phyloP scores from a whole-genome alignment of 2,113 vertebrate species.

The Sceloporus tristichus region DNA sequence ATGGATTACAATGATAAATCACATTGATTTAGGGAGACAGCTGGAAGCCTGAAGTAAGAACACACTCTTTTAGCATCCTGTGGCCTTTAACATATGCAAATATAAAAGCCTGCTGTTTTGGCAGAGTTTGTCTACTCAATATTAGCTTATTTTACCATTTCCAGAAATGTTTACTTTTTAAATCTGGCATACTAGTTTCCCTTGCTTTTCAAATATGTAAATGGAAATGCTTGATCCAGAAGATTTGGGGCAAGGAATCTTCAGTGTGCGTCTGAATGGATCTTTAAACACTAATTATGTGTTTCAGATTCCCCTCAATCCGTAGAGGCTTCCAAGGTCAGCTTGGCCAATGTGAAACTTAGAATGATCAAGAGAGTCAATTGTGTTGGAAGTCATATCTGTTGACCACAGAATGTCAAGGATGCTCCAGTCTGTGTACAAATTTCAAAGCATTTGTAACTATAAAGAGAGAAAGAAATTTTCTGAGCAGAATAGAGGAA shows the following conservation, averaged over 20 bases:
- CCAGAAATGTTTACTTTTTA: background rate
- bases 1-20: constrained; percentile 43
- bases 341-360: background rate
- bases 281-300: background rate
- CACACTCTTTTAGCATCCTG: background rate
- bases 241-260: no score
- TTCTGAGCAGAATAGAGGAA: background rate
- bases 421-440: no score
- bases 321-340: background rate
- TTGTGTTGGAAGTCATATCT: background rate
- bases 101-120: background rate
- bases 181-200: background rate
- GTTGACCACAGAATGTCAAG: background rate
- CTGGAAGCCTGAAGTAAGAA: background rate
- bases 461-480: background rate
- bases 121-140: background rate
- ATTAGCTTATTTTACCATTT: background rate
- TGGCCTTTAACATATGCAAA: constrained; percentile 25
- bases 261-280: background rate
- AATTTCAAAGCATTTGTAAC: background rate
- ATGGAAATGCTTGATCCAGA: background rate
- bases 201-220: background rate
- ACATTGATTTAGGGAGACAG: constrained; percentile 22
- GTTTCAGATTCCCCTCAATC: background rate
- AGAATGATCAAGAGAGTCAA: background rate